Evolutionary conservation across 2,888 invertebrate species (phyloP).

Genomic region (Drosophila gaucha): DNA sequence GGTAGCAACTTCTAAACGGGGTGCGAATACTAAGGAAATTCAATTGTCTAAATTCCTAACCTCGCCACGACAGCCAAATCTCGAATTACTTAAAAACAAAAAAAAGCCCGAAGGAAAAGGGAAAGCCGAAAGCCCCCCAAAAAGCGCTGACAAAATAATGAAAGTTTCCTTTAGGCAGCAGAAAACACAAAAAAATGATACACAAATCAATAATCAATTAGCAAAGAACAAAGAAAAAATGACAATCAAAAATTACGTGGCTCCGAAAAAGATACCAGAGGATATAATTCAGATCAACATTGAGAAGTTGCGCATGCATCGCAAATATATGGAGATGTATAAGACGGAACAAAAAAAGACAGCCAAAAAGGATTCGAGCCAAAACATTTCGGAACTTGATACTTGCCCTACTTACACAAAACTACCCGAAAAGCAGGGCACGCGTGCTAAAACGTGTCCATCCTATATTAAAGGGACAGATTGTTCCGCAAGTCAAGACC

Average conservation of each 20-base stretch:
- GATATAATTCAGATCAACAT: background rate
- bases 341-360: constrained; percentile 38
- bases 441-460: background rate
- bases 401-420: constrained; percentile 26
- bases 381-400: background rate
- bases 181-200: background rate
- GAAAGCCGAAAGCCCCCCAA: background rate
- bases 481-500: background rate
- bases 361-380: constrained; percentile 1
- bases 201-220: background rate
- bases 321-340: constrained; percentile 50
- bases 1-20: background rate
- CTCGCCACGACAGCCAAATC: too few species aligned
- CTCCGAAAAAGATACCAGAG: background rate
- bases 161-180: constrained; percentile 1
- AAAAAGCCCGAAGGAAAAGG: background rate
- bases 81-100: too few species aligned
- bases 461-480: background rate
- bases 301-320: constrained; percentile 17
- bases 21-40: background rate
- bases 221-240: background rate
- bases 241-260: background rate
- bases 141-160: background rate
- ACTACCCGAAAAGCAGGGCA: background rate
- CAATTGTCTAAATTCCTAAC: background rate